Conservation (phyloP, 2,113 vertebrate genomes). For the Vombatus ursinus region DNA sequence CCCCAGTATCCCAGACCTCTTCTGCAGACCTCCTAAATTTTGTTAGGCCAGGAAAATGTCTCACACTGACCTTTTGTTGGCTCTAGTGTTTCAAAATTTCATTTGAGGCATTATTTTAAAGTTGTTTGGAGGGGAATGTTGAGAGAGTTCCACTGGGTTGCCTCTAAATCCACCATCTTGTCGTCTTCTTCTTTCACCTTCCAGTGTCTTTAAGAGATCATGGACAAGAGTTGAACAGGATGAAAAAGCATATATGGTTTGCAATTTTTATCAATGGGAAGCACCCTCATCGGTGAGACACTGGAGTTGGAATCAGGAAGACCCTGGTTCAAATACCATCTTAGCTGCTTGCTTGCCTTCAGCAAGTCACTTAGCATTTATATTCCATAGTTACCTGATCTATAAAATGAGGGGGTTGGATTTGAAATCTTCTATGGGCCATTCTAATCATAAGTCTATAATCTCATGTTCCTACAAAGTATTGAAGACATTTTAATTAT, state of each 20-base stretch:
- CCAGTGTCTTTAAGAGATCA: neutral
- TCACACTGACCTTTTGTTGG: neutral
- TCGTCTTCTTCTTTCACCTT: neutral
- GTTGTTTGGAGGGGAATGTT: neutral
- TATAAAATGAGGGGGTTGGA: neutral
- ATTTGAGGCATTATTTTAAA: neutral
- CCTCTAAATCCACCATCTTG: neutral
- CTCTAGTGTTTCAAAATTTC: neutral
- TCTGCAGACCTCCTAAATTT: neutral
- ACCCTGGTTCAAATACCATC: neutral
- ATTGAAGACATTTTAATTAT: neutral
- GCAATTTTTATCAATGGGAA: neutral
- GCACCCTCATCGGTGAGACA: neutral
- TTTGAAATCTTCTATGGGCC: neutral
- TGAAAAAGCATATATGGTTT: no score
- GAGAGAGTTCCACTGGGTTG: neutral
- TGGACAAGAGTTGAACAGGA: neutral
- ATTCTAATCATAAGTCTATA: neutral
- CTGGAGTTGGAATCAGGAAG: neutral
- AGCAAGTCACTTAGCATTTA: neutral
- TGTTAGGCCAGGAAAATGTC: neutral
- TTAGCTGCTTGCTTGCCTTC: neutral
- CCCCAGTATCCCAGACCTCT: neutral
- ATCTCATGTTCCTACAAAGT: neutral
- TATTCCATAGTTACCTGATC: neutral